These are phyloP conservation scores for Drosophila tani DNA, from an alignment of 1,140 invertebrate species.

Conservation along the genomic window DNA sequence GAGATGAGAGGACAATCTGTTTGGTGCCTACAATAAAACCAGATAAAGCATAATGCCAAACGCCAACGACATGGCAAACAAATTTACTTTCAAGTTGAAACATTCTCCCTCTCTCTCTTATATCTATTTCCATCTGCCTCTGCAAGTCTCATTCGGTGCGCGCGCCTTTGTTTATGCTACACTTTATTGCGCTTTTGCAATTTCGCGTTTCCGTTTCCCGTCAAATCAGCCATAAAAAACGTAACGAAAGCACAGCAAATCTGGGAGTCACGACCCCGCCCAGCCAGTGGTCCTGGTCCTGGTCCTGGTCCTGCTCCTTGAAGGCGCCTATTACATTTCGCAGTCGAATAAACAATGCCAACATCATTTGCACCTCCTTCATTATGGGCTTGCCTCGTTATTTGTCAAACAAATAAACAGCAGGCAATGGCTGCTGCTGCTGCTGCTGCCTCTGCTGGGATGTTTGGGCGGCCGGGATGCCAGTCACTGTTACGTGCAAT, in stretches of 20 bases:
- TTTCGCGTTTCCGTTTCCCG: constrained; percentile 82
- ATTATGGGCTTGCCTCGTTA: constrained; percentile 79
- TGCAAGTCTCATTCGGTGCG: constrained; percentile 64
- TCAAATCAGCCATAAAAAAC: constrained; percentile 81
- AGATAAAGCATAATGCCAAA: constrained; percentile 50
- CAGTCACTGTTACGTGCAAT: constrained; percentile 75
- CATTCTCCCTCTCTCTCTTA: constrained; percentile 31
- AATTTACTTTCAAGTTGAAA: constrained; percentile 81
- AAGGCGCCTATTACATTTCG: constrained; percentile 81
- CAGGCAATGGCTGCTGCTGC: constrained; percentile 32
- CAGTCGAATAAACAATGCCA: constrained; percentile 83
- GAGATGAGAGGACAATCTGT: constrained; percentile 44
- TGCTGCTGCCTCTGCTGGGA: neutral
- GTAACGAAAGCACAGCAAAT: constrained; percentile 43
- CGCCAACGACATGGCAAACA: constrained; percentile 58
- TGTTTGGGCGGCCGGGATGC: constrained; percentile 20
- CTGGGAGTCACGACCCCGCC: constrained; percentile 70
- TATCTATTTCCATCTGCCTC: constrained; percentile 29
- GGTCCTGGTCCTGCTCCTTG: constrained; percentile 19
- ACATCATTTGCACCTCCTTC: constrained; percentile 83
- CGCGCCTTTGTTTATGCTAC: constrained; percentile 82
- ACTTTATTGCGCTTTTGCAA: constrained; percentile 83
- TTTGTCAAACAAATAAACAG: constrained; percentile 82
- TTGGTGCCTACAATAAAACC: constrained; percentile 32
- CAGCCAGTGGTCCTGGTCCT: constrained; percentile 19